These are phyloP conservation scores for Scrobipalpa atriplicella DNA, from an alignment of 2,888 invertebrate genomes.

Conservation along the genomic window DNA sequence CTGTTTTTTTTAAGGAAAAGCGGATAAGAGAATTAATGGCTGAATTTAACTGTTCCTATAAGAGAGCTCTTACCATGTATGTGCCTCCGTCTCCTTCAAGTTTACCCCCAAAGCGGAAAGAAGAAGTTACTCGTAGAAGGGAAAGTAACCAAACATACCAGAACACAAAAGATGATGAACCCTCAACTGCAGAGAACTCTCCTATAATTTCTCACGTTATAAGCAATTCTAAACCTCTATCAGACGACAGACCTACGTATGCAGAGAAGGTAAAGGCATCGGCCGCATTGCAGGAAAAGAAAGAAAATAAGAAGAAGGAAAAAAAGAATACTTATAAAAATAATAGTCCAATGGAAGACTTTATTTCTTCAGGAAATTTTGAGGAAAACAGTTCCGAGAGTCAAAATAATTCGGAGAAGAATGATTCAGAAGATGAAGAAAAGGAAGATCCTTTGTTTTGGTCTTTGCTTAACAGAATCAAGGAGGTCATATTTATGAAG, in stretches of 20 bases:
- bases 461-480: conserved; percentile 22
- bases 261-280: background rate
- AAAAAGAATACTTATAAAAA: background rate
- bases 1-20: conserved; percentile 34
- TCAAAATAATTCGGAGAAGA: background rate
- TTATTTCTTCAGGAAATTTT: background rate
- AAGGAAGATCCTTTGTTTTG: background rate
- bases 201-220: background rate
- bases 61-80: conserved; percentile 28
- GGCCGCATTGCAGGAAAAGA: background rate
- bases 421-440: background rate
- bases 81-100: conserved; percentile 16
- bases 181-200: background rate
- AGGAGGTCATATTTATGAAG: conserved; percentile 30
- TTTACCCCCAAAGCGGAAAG: too few species aligned
- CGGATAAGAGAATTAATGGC: conserved; percentile 31
- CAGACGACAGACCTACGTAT: background rate
- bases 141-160: background rate
- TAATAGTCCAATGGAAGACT: background rate
- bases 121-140: background rate
- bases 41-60: conserved; percentile 33
- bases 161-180: background rate
- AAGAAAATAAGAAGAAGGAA: background rate
- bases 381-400: background rate
- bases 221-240: background rate